Evolutionary conservation across 2,113 vertebrate species (phyloP).

Genomic region (Dolichallabes microphthalmus): DNA sequence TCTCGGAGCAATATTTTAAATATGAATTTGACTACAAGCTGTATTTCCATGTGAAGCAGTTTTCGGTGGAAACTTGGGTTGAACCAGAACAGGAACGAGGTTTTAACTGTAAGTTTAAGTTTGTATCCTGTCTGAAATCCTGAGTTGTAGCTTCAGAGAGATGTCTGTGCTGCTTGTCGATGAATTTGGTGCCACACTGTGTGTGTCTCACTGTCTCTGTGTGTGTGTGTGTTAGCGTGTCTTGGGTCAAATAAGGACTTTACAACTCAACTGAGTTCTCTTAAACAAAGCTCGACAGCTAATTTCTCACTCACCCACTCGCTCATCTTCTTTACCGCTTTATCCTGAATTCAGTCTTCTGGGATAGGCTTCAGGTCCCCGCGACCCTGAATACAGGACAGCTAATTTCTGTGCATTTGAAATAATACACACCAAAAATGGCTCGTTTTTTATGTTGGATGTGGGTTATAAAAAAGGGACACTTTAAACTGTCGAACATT

Average conservation of each 20-base stretch:
- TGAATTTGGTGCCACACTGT: too few species aligned
- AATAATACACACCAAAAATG: too few species aligned
- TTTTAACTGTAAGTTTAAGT: constrained; percentile 51
- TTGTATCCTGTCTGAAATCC: background rate
- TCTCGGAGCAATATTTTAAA: background rate
- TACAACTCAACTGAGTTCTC: background rate
- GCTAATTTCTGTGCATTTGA: background rate
- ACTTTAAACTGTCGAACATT: too few species aligned
- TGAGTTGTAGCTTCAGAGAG: background rate
- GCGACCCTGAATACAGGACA: too few species aligned
- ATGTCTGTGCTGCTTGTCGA: background rate
- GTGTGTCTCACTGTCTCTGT: too few species aligned
- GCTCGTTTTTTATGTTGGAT: too few species aligned
- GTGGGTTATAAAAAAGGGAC: too few species aligned
- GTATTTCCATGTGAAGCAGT: background rate
- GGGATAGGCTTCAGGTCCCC: too few species aligned
- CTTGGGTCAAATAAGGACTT: constrained; percentile 3
- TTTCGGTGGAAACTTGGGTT: constrained; percentile 5
- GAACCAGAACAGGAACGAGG: constrained; percentile 37
- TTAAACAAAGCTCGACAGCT: background rate
- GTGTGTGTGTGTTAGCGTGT: too few species aligned
- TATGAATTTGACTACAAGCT: background rate
- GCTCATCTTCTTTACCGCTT: too few species aligned
- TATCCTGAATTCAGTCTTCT: too few species aligned
- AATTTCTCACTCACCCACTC: too few species aligned